These are phyloP conservation scores for Psilopsiagon aurifrons DNA, from an alignment of 2,113 vertebrate genomes.

Conservation along the genomic window DNA sequence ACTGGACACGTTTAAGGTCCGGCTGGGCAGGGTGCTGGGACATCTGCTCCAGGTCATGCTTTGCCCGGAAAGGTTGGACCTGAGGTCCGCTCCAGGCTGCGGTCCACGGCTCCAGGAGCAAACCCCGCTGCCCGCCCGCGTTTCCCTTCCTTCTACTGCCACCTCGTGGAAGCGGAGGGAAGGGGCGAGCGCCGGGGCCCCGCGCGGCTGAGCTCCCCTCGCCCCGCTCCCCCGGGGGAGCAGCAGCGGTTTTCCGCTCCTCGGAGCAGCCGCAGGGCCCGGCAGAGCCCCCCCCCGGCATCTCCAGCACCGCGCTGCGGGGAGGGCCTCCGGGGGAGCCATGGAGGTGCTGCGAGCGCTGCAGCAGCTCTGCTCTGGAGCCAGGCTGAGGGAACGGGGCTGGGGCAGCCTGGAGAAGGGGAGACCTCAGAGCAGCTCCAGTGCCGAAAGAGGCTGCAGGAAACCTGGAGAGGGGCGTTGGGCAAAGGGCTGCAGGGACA, in stretches of 20 bases:
- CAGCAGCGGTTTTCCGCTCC: neutral
- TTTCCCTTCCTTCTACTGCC: neutral
- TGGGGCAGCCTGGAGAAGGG: neutral
- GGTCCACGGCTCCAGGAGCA: accelerated
- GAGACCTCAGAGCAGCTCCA: too few species aligned
- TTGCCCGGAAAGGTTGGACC: neutral
- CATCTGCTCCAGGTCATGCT: neutral
- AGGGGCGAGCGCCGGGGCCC: neutral
- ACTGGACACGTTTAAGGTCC: neutral
- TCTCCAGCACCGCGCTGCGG: too few species aligned
- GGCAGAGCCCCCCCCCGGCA: accelerated
- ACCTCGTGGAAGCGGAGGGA: neutral
- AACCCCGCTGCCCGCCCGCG: neutral
- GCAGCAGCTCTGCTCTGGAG: too few species aligned
- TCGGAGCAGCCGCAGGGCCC: accelerated
- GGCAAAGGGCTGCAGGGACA: too few species aligned
- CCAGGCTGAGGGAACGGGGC: neutral
- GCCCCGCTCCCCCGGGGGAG: neutral
- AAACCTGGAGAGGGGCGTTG: too few species aligned
- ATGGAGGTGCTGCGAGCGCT: neutral
- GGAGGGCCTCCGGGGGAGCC: too few species aligned
- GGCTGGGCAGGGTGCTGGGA: neutral
- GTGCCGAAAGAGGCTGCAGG: too few species aligned
- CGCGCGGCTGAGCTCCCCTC: too few species aligned
- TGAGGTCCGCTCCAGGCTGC: neutral